Conservation (phyloP, 2,888 invertebrate species). For the Xestia rhomboidea region DNA sequence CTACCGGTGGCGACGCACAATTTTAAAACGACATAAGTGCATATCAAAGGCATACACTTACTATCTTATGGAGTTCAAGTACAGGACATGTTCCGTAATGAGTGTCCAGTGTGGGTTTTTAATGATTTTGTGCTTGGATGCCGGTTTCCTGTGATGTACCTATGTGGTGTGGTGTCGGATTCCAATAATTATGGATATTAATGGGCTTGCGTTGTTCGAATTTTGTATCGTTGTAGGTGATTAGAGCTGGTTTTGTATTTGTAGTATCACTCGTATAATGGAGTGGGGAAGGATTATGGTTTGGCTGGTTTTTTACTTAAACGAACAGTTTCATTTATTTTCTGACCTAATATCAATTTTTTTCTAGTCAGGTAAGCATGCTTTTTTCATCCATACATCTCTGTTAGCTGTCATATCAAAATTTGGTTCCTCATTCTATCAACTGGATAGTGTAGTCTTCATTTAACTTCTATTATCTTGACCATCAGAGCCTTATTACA, state of each 20-base stretch:
- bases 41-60: conserved; percentile 24
- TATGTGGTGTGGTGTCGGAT: conserved; percentile 47
- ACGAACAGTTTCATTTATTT: not conserved
- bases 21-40: conserved; percentile 54
- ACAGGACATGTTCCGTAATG: conserved; percentile 47
- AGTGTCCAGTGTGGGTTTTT: conserved; percentile 60
- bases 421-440: not conserved
- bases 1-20: conserved; percentile 67
- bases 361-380: not conserved
- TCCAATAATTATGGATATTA: conserved; percentile 56
- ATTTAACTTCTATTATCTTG: not conserved
- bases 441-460: not conserved
- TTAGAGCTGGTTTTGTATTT: conserved; percentile 19
- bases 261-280: not conserved
- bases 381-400: not conserved
- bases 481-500: not conserved
- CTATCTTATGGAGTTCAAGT: conserved; percentile 24
- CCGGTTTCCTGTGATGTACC: conserved; percentile 62
- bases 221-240: conserved; percentile 37
- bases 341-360: not conserved
- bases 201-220: conserved; percentile 38
- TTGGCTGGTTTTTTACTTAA: not conserved
- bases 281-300: no score
- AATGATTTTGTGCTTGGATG: conserved; percentile 55
- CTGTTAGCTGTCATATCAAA: not conserved